Base-by-base conservation (phyloP, 2,888 invertebrate species). In the Hydriomena furcata region DNA sequence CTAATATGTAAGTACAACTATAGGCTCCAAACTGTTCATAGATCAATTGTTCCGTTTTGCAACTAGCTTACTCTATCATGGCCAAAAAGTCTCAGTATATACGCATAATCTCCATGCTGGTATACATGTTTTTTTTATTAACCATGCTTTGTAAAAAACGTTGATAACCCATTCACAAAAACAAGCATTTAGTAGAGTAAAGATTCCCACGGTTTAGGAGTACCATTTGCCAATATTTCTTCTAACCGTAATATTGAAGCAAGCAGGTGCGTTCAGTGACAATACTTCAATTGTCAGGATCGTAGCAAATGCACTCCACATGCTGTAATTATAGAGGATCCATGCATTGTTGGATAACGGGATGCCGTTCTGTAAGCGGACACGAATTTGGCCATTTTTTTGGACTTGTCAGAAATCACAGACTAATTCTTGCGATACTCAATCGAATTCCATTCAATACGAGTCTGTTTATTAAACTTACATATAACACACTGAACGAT, bases 191-290 rank as follows among this genome's bases (percentile, higher is more conserved):
- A 37, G 27, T 27, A 41, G 31, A 8, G 17, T 20, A 55, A 59
- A 52, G 58, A 61, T 83, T 86, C 86, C 76, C 85, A 85, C 84
- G 82, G 51, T 63, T 54, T 58, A 64, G 70, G 67, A 71, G 72
- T 68, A 76, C n/a, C n/a, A n/a, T n/a, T 76, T 63, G 69, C 67
- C 72, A 72, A 76, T 77, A 76, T 62, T 61, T 57, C 59, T 57
- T 65, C 59, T 67, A 59, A 67, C 65, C 61, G 68, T 72, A 68
- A 67, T 67, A 61, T 69, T 35, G 64, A 66, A 63, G 38, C 44
- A 65, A 73, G 84, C 87, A 87, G 84, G 84, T 86, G 88, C 68
- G 67, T 60, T 42, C 38, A 23, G 21, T 50, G 52, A 60, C 64
- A 67, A 65, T 52, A 55, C 52, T 52, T 64, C 67, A 60, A 63